These are phyloP conservation scores for Equus quagga DNA, from an alignment of 2,113 vertebrate genomes.

Conservation along the genomic window DNA sequence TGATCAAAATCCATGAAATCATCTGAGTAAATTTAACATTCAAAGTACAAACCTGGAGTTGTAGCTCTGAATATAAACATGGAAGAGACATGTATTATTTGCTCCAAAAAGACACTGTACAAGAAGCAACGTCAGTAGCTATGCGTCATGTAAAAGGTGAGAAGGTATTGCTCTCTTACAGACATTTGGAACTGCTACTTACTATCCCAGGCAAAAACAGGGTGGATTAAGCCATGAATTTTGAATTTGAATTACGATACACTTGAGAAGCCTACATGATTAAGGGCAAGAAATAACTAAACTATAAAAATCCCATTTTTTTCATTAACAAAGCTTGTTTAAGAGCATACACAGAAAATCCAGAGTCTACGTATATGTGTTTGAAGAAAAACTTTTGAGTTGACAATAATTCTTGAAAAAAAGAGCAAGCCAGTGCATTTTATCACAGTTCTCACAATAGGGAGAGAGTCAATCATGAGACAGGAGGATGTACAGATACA, in stretches of 20 bases:
- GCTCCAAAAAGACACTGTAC: not conserved
- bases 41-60: not conserved
- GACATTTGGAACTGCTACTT: not conserved
- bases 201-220: not conserved
- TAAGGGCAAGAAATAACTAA: not conserved
- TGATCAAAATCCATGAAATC: not conserved
- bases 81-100: not conserved
- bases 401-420: not conserved
- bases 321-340: not conserved
- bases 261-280: not conserved
- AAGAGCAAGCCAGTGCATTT: not conserved
- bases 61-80: not conserved
- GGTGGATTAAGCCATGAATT: not conserved
- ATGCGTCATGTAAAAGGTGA: not conserved
- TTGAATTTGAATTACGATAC: not conserved
- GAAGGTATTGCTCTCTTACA: not conserved
- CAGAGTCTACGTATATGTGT: not conserved
- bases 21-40: not conserved
- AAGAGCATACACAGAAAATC: not conserved
- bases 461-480: not conserved
- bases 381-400: not conserved
- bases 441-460: not conserved
- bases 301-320: not conserved
- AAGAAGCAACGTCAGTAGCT: too few species aligned
- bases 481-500: not conserved